Evolutionary conservation across 1,140 invertebrate genomes (phyloP), one percentile per base, ranked within the genome.

Genomic region (Heterodera schachtii): DNA sequence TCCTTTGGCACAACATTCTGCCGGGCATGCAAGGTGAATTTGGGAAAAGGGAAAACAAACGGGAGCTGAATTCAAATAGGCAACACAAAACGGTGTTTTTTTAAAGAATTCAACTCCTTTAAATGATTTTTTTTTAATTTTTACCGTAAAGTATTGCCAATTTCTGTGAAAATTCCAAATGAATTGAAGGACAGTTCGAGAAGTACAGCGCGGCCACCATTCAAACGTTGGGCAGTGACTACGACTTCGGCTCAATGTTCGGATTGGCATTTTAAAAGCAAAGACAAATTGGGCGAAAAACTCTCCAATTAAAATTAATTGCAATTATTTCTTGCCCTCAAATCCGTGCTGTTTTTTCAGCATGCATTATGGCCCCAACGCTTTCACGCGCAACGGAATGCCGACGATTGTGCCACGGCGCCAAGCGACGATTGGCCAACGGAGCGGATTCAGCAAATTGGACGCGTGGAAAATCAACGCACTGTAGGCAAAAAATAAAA

Each of bases 401-500:
- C 90, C 90, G 4, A 92, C 92, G 3, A 90, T 92, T 31, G 73
- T 84, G 46, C 83, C 83, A 46, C 41, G 73, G 69, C 57, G 82
- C 41, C 82, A 84, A 5, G 84, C 84, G 19, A 67, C 78, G 43
- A 91, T 92, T 74, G 92, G 91, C 13, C 91, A 92, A 81, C 82
- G 92, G 47, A 79, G 85, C 41, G 90, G 89, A 2, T 89, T 92
- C 75, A 91, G 91, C 78, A 75, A 83, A 3, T 88, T 90, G 21
- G 92, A 92, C 82, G 83, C 91, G 11, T 83, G 77, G 21, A 92
- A 92, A 83, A 90, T 92, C 49, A 91, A 92, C 81, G 90, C 88
- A 46, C 85, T 92, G 41, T 92, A 92, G 21, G 64, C 66, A 31
- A 31, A 31, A 31, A 31, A 31, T 31, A 31, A 31, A 31, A 31